These are phyloP conservation scores for Tapirus indicus DNA, from an alignment of 2,797 vertebrate genomes.

Conservation along the genomic window DNA sequence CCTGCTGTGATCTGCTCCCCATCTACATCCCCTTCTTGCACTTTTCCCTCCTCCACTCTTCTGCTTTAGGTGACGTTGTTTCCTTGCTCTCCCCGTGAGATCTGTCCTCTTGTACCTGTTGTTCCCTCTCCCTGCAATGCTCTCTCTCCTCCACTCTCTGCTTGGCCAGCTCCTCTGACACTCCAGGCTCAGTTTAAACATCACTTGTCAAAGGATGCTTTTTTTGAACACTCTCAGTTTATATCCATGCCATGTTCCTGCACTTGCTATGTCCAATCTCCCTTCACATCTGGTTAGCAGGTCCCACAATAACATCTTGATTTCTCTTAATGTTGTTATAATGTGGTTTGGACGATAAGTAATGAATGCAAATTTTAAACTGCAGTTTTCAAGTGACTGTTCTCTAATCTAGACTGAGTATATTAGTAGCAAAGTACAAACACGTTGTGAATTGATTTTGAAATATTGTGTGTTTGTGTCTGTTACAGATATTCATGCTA, in stretches of 20 bases:
- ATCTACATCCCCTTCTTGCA: background rate
- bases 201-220: background rate
- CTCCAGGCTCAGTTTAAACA: background rate
- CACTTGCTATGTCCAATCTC: background rate
- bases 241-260: too few relatives aligned
- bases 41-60: background rate
- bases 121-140: background rate
- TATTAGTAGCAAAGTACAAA: background rate
- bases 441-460: background rate
- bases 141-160: background rate
- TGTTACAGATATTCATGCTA: background rate
- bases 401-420: background rate
- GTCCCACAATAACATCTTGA: background rate
- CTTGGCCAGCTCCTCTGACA: background rate
- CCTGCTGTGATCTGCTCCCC: background rate
- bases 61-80: background rate
- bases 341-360: background rate
- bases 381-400: conserved; percentile 28
- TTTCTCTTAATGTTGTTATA: background rate
- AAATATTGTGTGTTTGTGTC: background rate
- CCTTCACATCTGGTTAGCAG: background rate
- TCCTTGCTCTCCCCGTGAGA: background rate
- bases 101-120: background rate
- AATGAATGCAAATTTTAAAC: conserved; percentile 48
- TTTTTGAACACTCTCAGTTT: background rate